Percentiles rank a stretch among this genome's conserved stretches.
Conservation (phyloP, 2,797 vertebrate species). For the Oophaga sylvatica region DNA sequence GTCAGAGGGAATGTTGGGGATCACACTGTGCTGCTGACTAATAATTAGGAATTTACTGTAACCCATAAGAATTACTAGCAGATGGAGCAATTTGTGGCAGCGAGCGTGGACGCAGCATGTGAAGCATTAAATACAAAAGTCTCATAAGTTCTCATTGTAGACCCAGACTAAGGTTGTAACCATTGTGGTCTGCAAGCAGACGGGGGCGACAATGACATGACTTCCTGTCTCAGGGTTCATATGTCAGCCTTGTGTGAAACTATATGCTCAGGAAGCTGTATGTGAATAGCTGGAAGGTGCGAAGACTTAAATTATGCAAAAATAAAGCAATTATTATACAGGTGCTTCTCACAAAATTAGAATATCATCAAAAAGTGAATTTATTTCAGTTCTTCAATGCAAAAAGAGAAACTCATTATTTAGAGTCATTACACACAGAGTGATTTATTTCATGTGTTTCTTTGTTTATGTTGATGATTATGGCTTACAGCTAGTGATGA, state of each 20-base stretch:
- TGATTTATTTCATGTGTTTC: no score
- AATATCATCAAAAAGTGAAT: no score
- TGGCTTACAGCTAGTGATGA: no score
- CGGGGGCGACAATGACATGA: background rate
- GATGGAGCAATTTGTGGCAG: background rate
- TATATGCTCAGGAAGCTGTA: slow-evolving; percentile 7
- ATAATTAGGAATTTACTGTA: slow-evolving; percentile 1
- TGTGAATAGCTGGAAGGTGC: slow-evolving; percentile 1
- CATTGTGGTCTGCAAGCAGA: slow-evolving; percentile 18
- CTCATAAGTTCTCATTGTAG: background rate
- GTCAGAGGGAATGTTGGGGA: background rate
- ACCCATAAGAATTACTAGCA: slow-evolving; percentile 5
- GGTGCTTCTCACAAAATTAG: no score
- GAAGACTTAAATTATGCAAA: background rate
- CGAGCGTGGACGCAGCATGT: background rate
- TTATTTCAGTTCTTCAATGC: no score
- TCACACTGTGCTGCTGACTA: background rate
- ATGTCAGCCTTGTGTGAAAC: background rate
- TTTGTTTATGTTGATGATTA: no score
- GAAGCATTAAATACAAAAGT: background rate
- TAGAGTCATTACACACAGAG: no score
- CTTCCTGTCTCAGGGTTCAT: background rate
- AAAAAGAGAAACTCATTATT: no score
- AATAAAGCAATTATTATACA: background rate
- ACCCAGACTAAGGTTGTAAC: background rate